phyloP scores from a whole-genome alignment of 2,888 invertebrate species.

The Antitype chi region DNA sequence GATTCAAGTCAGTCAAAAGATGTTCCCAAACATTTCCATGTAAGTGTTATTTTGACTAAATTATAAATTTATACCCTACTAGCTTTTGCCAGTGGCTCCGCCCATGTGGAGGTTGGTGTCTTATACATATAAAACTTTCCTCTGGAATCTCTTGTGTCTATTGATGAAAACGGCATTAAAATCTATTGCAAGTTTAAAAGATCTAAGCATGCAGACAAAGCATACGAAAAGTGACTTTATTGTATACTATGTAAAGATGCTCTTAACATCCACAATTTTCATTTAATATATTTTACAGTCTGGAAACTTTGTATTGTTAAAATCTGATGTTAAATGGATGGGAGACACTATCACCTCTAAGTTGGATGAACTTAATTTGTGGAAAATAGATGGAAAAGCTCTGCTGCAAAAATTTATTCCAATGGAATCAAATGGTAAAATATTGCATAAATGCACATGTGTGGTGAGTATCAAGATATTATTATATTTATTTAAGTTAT shows the following conservation, averaged over 20 bases:
- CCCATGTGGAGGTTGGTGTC: too few species aligned
- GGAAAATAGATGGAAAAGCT: slow-evolving; percentile 93
- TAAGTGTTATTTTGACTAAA: slow-evolving; percentile 69
- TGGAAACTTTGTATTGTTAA: slow-evolving; percentile 92
- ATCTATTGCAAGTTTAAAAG: too few species aligned
- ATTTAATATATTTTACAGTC: slow-evolving; percentile 83
- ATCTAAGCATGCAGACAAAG: too few species aligned
- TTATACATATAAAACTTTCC: too few species aligned
- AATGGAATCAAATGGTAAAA: slow-evolving; percentile 90
- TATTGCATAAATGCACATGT: slow-evolving; percentile 91
- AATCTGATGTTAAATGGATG: slow-evolving; percentile 91
- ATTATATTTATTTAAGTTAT: background rate
- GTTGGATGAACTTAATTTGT: slow-evolving; percentile 91
- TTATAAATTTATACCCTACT: background rate
- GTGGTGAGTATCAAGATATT: slow-evolving; percentile 87
- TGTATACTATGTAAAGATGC: too few species aligned
- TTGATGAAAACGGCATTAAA: too few species aligned
- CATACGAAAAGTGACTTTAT: too few species aligned
- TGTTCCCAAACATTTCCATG: slow-evolving; percentile 90
- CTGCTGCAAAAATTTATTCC: slow-evolving; percentile 93
- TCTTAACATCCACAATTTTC: background rate
- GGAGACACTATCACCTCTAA: slow-evolving; percentile 89
- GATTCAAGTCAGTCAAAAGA: slow-evolving; percentile 90
- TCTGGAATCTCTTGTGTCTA: too few species aligned
- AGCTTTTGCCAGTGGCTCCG: too few species aligned